These are phyloP conservation scores for Pristionchus maxplancki DNA, from an alignment of 2,888 invertebrate genomes.

Conservation along the genomic window DNA sequence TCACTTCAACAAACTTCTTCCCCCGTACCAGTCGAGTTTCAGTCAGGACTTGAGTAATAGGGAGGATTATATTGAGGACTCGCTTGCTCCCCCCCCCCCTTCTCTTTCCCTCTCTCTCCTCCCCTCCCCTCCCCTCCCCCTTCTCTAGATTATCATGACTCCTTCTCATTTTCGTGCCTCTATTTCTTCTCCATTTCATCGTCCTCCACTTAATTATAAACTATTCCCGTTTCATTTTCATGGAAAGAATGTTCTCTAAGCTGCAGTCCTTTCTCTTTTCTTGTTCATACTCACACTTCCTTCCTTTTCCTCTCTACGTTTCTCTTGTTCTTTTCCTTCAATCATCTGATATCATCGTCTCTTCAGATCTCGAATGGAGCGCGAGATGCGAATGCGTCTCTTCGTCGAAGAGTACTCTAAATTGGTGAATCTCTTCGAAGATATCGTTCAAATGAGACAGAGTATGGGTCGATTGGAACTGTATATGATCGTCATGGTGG, in stretches of 20 bases:
- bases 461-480: constrained; percentile 44
- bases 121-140: background rate
- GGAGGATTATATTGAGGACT: constrained; percentile 31
- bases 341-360: background rate
- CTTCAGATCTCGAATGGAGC: constrained; percentile 32
- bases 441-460: constrained; percentile 50
- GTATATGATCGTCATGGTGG: constrained; percentile 51
- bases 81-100: background rate
- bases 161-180: constrained; percentile 17
- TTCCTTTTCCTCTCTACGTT: background rate
- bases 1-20: constrained; percentile 1
- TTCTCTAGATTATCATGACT: constrained; percentile 40
- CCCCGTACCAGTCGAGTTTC: background rate
- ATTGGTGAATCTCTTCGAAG: constrained; percentile 45
- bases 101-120: constrained; percentile 28
- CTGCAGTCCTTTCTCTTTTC: background rate
- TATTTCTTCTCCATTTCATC: constrained; percentile 45
- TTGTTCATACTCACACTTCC: background rate
- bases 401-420: constrained; percentile 49
- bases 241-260: constrained; percentile 16
- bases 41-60: constrained; percentile 32
- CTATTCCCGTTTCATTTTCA: constrained; percentile 14
- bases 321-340: background rate
- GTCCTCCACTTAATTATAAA: constrained; percentile 20
- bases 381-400: constrained; percentile 49